Percentiles rank a stretch among this genome's conserved stretches.
phyloP scores from a whole-genome alignment of 2,113 vertebrate genomes.

The Promerops cafer region DNA sequence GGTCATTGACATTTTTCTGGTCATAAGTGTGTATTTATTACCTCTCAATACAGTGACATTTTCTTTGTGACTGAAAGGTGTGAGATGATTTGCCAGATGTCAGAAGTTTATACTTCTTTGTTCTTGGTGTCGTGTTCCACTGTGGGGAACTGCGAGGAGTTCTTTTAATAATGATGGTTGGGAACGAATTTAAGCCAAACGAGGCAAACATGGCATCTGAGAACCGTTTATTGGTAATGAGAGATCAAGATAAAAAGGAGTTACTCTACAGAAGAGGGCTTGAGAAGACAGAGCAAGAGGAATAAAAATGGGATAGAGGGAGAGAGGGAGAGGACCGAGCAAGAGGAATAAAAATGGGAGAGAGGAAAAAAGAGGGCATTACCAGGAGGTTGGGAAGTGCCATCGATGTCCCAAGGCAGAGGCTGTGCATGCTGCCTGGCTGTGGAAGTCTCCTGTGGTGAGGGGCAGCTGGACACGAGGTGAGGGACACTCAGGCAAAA shows the following conservation, averaged over 20 bases:
- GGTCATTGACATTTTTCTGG: not conserved
- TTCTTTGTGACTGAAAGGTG: not conserved
- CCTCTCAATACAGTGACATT: not conserved
- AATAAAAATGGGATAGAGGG: not conserved
- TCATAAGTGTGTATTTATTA: not conserved
- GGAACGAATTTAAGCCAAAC: no score
- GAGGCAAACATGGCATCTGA: not conserved
- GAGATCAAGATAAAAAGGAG: not conserved
- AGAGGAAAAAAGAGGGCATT: not conserved
- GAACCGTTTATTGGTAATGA: not conserved
- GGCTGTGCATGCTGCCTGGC: not conserved
- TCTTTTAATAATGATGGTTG: not conserved
- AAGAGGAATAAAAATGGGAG: not conserved
- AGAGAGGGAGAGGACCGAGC: not conserved
- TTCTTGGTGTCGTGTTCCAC: not conserved
- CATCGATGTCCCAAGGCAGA: fast-evolving
- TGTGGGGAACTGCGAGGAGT: not conserved
- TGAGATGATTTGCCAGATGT: not conserved
- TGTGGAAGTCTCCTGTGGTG: fast-evolving
- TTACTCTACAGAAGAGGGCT: not conserved
- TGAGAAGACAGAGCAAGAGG: not conserved
- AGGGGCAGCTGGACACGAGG: no score
- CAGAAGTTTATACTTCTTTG: not conserved
- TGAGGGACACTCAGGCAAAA: not conserved
- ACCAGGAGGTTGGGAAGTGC: not conserved